Conservation (phyloP, 2,888 invertebrate genomes). For the Tetheella fluctuosa region DNA sequence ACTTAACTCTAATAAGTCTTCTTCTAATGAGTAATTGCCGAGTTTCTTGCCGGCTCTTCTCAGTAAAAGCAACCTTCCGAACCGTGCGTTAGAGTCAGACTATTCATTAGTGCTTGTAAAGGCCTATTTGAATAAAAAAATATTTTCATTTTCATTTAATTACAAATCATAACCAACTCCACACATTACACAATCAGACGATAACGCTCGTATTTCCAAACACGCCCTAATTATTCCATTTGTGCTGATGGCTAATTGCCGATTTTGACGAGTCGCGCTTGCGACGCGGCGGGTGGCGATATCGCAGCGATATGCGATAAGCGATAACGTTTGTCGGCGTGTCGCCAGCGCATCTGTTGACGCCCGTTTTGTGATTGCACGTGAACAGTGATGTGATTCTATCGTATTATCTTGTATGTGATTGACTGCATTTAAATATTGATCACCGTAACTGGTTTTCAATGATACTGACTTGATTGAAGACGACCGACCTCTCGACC, state of each 20-base stretch:
- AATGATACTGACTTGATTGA: neutral
- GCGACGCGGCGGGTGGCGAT: slow-evolving; percentile 28
- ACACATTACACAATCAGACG: neutral
- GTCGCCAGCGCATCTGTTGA: slow-evolving; percentile 33
- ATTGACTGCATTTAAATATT: slow-evolving; percentile 2
- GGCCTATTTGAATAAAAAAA: no score
- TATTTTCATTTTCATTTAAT: no score
- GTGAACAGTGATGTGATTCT: slow-evolving; percentile 19
- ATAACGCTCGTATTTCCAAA: neutral
- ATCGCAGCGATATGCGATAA: slow-evolving; percentile 27
- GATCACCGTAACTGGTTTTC: neutral
- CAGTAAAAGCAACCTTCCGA: no score
- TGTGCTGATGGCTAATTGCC: slow-evolving; percentile 11
- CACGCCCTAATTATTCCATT: slow-evolving; percentile 2
- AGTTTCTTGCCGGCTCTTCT: no score
- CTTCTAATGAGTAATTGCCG: no score
- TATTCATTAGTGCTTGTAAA: no score
- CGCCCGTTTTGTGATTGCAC: slow-evolving; percentile 18
- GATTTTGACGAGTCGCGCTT: slow-evolving; percentile 16
- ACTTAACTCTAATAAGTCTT: no score
- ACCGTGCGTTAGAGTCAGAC: no score
- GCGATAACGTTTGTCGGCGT: slow-evolving; percentile 35
- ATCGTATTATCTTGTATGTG: slow-evolving; percentile 1
- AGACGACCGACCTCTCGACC: no score
- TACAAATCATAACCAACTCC: no score